Base-by-base conservation (phyloP, 2,113 vertebrate genomes). In the Fulica atra region DNA sequence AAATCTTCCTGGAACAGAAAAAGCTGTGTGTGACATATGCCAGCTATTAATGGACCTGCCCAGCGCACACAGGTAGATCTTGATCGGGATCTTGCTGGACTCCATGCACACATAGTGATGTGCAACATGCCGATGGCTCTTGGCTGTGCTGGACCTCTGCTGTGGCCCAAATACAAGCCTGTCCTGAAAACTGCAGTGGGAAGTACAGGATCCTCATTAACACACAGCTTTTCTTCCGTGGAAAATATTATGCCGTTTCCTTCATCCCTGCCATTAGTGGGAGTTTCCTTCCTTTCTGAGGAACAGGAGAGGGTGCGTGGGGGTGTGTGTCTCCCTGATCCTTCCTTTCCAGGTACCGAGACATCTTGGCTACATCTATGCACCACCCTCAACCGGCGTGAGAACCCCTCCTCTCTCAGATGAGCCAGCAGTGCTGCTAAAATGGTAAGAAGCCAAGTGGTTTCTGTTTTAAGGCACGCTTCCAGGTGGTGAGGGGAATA, bases 51-150 rank as follows among this genome's bases (percentile, higher is more conserved):
- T 16, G 50, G 48, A 57, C 59, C 28, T 69, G 50, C 29, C 40
- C 50, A 29, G 10, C 6, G 33, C 82, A 65, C 48, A 71, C 44
- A 24, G 0, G 0, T 1, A 51, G 72, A 50, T 48, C 35, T 28
- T 0, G 0, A 13, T 8, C 71, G 0, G 0, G 70, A 51, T n/a
- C 48, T 33, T 36, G 56, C 5, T 51, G 66, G 28, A 46, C 42
- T 69, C 59, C 35, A 3, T 2, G 44, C 10, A 6, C 12, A 2
- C 2, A 13, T 1, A 50, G 14, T 4, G 56, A 66, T 42, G 0
- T 8, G 36, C 28, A 57, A 53, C 15, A 46, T 42, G 50, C 38
- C 2, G 2, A 24, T 10, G 57, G 24, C 7, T 61, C 70, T 46
- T 74, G 70, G 33, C 10, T 25, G 42, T 50, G 57, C 36, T 50